Evolutionary conservation across 2,113 vertebrate genomes (phyloP).

Genomic region (Lampris incognitus): DNA sequence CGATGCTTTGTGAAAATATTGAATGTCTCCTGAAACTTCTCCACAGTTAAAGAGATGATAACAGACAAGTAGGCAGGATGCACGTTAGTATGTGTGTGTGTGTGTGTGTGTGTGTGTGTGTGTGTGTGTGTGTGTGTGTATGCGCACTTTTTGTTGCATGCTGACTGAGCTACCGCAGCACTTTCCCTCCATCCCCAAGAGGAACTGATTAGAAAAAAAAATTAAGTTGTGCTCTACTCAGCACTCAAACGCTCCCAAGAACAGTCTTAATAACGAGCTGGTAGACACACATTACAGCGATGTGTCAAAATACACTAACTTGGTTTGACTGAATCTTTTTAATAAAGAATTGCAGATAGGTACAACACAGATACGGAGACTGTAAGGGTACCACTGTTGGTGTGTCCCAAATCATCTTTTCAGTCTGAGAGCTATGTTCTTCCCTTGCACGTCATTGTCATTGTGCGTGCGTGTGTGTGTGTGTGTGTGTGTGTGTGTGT

Average conservation of each 20-base stretch:
- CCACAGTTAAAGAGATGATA: slow-evolving; percentile 45
- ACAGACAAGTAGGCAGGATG: slow-evolving; percentile 32
- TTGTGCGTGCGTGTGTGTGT: neutral
- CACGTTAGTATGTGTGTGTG: slow-evolving; percentile 21
- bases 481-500: neutral
- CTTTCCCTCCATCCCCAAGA: slow-evolving; percentile 9
- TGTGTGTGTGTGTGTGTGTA: slow-evolving; percentile 45
- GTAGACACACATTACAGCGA: too few species aligned
- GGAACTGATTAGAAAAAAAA: neutral
- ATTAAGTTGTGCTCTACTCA: neutral
- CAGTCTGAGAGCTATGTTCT: too few species aligned
- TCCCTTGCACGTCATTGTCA: neutral
- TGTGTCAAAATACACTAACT: too few species aligned
- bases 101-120: slow-evolving; percentile 9
- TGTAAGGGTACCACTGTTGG: too few species aligned
- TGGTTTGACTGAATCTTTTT: too few species aligned
- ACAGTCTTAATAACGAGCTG: too few species aligned
- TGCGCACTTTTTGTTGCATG: slow-evolving; percentile 32
- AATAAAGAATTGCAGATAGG: too few species aligned
- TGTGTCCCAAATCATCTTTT: neutral
- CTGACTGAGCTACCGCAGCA: slow-evolving; percentile 1
- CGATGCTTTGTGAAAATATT: slow-evolving; percentile 48
- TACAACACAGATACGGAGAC: too few species aligned
- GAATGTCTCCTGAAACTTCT: slow-evolving; percentile 59
- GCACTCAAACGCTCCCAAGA: too few species aligned